phyloP scores from a whole-genome alignment of 2,113 vertebrate species.

The Bos indicus region DNA sequence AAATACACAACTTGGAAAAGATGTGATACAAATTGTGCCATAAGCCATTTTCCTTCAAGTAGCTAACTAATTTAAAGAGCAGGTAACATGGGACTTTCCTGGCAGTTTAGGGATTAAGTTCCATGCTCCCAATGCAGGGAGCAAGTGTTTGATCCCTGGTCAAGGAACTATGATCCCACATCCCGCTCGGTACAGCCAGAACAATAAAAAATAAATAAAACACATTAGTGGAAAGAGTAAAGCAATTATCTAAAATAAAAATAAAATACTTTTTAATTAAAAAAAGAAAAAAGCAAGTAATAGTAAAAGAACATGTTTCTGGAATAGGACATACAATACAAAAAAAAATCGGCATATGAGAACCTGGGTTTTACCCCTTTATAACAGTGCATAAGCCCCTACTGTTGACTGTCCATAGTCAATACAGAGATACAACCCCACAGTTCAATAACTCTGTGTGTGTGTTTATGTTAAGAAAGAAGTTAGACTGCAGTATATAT shows the following conservation, averaged over 20 bases:
- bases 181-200: not conserved
- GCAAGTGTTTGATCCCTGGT: not conserved
- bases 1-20: conserved; percentile 99
- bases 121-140: not conserved
- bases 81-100: not conserved
- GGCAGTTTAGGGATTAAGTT: not conserved
- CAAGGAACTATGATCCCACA: not conserved
- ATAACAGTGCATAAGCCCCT: not conserved
- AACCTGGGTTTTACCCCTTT: not conserved
- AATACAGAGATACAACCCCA: not conserved
- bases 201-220: not conserved
- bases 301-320: not conserved
- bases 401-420: not conserved
- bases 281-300: not conserved
- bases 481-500: not conserved
- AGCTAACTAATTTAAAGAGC: not conserved
- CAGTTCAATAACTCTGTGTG: not conserved
- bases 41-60: conserved; percentile 85
- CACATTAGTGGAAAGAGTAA: not conserved
- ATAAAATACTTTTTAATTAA: not conserved
- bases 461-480: not conserved
- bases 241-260: not conserved
- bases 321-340: not conserved
- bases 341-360: not conserved
- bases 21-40: conserved; percentile 97